phyloP scores from a whole-genome alignment of 2,113 vertebrate species.

The Paracyprichromis sp. region DNA sequence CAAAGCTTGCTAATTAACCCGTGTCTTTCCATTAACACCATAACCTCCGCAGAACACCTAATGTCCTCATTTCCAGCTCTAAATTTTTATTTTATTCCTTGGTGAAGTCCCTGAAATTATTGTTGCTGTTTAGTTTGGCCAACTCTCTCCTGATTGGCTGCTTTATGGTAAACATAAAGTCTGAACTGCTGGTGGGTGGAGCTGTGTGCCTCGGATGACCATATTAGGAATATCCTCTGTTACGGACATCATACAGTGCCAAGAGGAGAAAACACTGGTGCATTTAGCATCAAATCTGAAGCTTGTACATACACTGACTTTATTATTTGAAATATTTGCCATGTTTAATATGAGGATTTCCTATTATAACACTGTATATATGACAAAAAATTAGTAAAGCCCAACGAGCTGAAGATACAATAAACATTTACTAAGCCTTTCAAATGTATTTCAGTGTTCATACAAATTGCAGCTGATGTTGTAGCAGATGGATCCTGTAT shows the following conservation, averaged over 20 bases:
- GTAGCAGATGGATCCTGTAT: not conserved
- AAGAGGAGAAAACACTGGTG: not conserved
- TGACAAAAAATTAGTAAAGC: not conserved
- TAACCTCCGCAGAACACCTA: accelerated
- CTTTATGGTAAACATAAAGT: not conserved
- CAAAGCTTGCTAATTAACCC: accelerated
- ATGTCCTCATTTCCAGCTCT: not conserved
- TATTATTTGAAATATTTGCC: not conserved
- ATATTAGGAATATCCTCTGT: not conserved
- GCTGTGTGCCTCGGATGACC: not conserved
- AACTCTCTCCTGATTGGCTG: not conserved
- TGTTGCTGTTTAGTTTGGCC: not conserved
- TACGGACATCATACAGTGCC: not conserved
- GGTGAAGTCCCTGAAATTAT: not conserved
- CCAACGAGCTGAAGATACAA: not conserved
- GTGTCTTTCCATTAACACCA: not conserved
- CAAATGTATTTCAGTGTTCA: not conserved
- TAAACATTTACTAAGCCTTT: not conserved
- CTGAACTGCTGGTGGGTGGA: not conserved
- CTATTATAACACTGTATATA: not conserved
- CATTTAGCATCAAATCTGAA: not conserved
- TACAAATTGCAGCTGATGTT: not conserved
- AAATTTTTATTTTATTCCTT: accelerated
- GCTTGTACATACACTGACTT: not conserved
- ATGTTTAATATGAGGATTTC: not conserved